Percentiles rank a stretch among this genome's conserved stretches.
Evolutionary conservation across 2,888 invertebrate species (phyloP).

Genomic region (Conomelus anceps): DNA sequence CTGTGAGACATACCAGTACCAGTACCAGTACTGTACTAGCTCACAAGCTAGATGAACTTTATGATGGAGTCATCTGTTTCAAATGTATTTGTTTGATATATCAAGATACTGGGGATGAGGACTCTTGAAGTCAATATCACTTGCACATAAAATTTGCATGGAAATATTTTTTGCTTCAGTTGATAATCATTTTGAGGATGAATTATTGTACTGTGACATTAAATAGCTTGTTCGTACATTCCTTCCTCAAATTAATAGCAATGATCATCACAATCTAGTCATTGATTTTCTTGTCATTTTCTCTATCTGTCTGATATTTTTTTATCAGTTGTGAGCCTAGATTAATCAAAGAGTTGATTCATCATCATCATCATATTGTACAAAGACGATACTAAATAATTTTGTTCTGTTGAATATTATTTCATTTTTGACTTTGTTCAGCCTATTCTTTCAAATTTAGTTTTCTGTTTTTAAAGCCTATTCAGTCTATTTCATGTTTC

Average conservation of each 20-base stretch:
- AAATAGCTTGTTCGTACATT: too few species aligned
- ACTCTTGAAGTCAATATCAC: neutral
- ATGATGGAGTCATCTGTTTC: neutral
- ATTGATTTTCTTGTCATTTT: neutral
- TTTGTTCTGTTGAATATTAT: too few species aligned
- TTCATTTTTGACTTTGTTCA: neutral
- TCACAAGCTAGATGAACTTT: neutral
- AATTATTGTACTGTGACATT: neutral
- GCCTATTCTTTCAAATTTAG: neutral
- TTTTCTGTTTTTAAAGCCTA: too few species aligned
- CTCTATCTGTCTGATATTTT: neutral
- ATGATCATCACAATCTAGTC: neutral
- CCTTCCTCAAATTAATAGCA: too few species aligned
- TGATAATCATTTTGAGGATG: neutral
- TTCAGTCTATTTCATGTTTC: too few species aligned
- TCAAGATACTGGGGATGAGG: neutral
- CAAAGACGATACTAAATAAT: too few species aligned
- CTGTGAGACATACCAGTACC: too few species aligned
- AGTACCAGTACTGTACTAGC: neutral
- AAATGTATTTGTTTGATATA: neutral
- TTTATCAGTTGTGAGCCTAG: neutral
- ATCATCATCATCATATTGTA: too few species aligned
- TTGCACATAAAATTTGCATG: neutral
- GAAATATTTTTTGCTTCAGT: neutral
- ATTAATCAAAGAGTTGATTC: neutral